Evolutionary conservation across 2,113 vertebrate genomes (phyloP), one percentile per base, ranked within the genome.

Genomic region (Saguinus imperator): DNA sequence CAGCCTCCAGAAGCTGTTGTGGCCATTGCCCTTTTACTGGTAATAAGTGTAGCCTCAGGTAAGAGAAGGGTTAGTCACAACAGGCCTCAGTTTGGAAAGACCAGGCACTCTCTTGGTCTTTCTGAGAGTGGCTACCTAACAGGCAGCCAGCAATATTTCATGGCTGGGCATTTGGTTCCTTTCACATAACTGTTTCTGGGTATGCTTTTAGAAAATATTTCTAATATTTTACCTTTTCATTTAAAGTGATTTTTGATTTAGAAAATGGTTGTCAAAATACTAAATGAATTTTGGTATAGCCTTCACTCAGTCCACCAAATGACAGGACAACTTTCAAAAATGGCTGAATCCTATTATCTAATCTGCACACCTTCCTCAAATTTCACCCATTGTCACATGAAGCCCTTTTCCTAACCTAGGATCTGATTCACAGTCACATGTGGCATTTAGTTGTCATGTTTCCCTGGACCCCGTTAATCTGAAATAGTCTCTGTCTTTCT

Each of bases 211-310:
- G 0, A 61, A 55, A 73, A 32, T 52, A 12, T 48, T 91, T 87
- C 40, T 29, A 68, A 83, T n/a, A 58, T 55, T 68, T 92, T 52
- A 35, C 0, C 4, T 73, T 87, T 88, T 37, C 10, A 82, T n/a
- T 76, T 81, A 52, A 68, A 84, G 64, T 43, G 16, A 87, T n/a
- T 80, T 75, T 29, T 13, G 40, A 70, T 52, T 61, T 81, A 79
- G 29, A 14, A 81, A 93, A 83, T 89, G 12, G 20, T 92, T 87
- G 20, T 37, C 27, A 73, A 89, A 93, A 61, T n/a, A 48, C 16
- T 32, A 27, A 27, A 29, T 50, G 25, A 70, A 43, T 48, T 29
- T 66, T n/a, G 16, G 8, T 12, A 70, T 6, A 82, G 16, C 0
- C 48, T 17, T 96, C 37, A 68, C 50, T 27, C 29, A 7, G 17